Evolutionary conservation across 2,113 vertebrate genomes (phyloP).

Genomic region (Oryzias woworae): DNA sequence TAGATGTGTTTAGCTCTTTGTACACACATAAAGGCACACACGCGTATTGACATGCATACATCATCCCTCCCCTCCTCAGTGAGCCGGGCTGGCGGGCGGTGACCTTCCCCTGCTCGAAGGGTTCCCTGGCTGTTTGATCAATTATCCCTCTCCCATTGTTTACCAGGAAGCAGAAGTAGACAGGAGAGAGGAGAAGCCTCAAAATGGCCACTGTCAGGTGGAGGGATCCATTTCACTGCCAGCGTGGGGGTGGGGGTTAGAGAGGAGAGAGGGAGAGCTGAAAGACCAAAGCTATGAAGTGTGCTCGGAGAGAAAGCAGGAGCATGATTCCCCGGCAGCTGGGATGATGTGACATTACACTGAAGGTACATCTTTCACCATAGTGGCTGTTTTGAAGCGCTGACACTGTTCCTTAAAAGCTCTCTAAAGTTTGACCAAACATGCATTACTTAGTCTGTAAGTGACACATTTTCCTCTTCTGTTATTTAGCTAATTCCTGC

Average conservation of each 20-base stretch:
- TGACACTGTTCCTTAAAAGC: constrained; percentile 23
- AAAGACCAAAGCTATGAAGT: constrained; percentile 79
- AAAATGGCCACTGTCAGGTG: constrained; percentile 80
- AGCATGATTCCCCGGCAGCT: constrained; percentile 58
- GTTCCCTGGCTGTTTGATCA: constrained; percentile 84
- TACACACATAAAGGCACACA: constrained; percentile 30
- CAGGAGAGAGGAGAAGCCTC: constrained; percentile 70
- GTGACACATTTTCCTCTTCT: neutral
- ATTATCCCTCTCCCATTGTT: constrained; percentile 83
- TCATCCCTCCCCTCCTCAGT: constrained; percentile 27
- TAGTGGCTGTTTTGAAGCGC: constrained; percentile 38
- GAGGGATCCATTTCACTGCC: constrained; percentile 77
- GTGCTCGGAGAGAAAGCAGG: constrained; percentile 64
- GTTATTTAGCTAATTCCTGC: neutral
- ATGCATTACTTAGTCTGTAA: constrained; percentile 16
- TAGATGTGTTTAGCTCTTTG: constrained; percentile 25
- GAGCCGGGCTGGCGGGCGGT: constrained; percentile 63
- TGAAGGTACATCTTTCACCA: constrained; percentile 47
- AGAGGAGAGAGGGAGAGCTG: constrained; percentile 54
- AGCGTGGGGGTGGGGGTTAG: constrained; percentile 68
- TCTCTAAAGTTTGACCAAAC: constrained; percentile 28
- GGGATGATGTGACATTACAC: constrained; percentile 68
- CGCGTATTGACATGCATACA: constrained; percentile 39
- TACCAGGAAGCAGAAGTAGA: constrained; percentile 72
- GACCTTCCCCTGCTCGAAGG: constrained; percentile 80